Base-by-base conservation (phyloP, 2,888 invertebrate genomes). In the Geophilus truncorum region DNA sequence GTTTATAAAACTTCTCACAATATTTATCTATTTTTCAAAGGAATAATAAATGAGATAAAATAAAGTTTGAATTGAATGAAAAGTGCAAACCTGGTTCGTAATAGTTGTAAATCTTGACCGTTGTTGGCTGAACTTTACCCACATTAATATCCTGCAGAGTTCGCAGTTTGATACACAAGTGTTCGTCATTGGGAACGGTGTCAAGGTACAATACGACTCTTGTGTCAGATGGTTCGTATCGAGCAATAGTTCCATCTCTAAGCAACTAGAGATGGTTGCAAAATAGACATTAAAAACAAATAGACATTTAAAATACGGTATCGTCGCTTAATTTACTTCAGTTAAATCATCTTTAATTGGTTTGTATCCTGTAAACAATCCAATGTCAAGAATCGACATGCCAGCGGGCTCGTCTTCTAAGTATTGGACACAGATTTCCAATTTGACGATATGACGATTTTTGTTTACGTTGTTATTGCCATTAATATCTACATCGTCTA, bases 91-190 rank as follows among this genome's bases (percentile, higher is more conserved):
- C 40, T 78, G 78, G 78, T 18, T 78, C 78, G 21, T 78, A 36
- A 78, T 78, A 78, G 32, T 78, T 18, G 25, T 78, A 78, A 18
- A 78, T 78, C 36, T 78, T 78, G 10, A 78, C 34, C 9, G 40
- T 18, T 6, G 78, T 18, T 10, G 78, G 78, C 18, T 78, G 78
- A n/a, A 78, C 10, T 32, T 40, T 78, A 9, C 78, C 78, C 15
- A 78, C 78, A 32, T 9, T 32, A 10, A 78, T 40, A 5, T 32
- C 34, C 36, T 18, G n/a, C 9, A 23, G 15, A 6, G 18, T 36
- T n/a, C 78, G 5, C n/a, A 78, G 36, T n/a, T 32, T 6, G 6
- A 78, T 25, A 32, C 78, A 78, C n/a, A 10, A 9, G 10, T 15
- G 6, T 18, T 36, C 36, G 78, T 32, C 21, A 32, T 32, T 4